Base-by-base conservation (phyloP, 2,797 vertebrate species). In the Alcedo quadribrachys region DNA sequence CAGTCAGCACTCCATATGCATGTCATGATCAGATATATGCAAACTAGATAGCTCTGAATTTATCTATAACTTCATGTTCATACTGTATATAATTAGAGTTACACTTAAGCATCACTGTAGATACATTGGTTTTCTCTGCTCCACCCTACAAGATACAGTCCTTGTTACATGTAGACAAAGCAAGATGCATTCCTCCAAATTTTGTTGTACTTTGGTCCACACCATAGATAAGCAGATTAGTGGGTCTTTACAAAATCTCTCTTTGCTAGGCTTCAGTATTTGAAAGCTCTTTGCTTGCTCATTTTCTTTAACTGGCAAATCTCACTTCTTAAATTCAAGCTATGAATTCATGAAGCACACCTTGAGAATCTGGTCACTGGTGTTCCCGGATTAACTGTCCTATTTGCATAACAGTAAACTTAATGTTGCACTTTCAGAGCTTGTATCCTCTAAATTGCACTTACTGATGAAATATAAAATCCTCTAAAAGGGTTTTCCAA, bases 401-500 rank as follows among this genome's bases (percentile, higher is more conserved):
- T 27, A 98, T 98, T 97, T 98, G 96, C 98, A 97, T 98, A 97
- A 96, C 97, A 69, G 92, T 96, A 97, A 97, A 98, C 89, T 94
- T 95, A 96, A 97, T 92, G 96, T 84, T 51, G n/a, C 63, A 71
- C 92, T 96, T 94, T 83, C 91, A 94, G 75, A 95, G 87, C 89
- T 77, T 67, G 93, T 66, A 89, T 96, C 95, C 95, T 96, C 91
- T 92, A 97, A 97, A 97, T 96, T 96, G 96, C 97, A 97, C 97
- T 98, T 97, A 93, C 97, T 96, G 97, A 98, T 97, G 97, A 98
- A 97, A 98, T 67, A 92, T 94, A 96, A 97, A 97, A 97, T 97
- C 97, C 97, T 97, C 97, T 98, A 97, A 98, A 98, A 98, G 98
- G 97, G 96, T 97, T 97, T 98, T 94, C 95, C 79, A 97, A 95